phyloP scores from a whole-genome alignment of 2,113 vertebrate species.

The Tympanuchus pallidicinctus region DNA sequence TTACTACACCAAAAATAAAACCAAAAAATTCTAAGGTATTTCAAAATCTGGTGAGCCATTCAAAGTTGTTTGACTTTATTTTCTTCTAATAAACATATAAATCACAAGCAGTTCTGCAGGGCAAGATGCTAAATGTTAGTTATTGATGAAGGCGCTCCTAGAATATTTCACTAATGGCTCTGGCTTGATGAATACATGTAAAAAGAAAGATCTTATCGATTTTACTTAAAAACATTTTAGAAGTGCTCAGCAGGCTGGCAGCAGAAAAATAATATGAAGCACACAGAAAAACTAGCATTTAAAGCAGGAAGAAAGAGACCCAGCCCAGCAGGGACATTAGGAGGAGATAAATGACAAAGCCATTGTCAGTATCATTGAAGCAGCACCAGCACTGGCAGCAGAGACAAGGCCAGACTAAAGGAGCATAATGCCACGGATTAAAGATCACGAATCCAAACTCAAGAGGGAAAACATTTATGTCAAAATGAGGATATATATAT shows the following conservation, averaged over 20 bases:
- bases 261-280: background rate
- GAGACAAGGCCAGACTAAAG: background rate
- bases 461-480: background rate
- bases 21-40: background rate
- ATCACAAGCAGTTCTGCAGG: background rate
- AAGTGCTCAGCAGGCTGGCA: background rate
- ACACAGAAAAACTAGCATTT: background rate
- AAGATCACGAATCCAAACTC: background rate
- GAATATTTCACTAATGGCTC: background rate
- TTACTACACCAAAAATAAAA: background rate
- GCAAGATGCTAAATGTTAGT: background rate
- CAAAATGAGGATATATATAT: background rate
- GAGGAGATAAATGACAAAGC: background rate
- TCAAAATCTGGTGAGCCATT: background rate
- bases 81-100: background rate
- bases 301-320: background rate
- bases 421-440: accelerated
- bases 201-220: background rate
- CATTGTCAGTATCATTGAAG: background rate
- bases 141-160: background rate
- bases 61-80: background rate
- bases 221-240: background rate
- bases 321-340: background rate
- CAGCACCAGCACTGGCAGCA: background rate
- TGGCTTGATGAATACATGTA: background rate